These are phyloP conservation scores for Bergia puertoricense DNA, from an alignment of 92 coral and sea anemone genomes.

Conservation along the genomic window DNA sequence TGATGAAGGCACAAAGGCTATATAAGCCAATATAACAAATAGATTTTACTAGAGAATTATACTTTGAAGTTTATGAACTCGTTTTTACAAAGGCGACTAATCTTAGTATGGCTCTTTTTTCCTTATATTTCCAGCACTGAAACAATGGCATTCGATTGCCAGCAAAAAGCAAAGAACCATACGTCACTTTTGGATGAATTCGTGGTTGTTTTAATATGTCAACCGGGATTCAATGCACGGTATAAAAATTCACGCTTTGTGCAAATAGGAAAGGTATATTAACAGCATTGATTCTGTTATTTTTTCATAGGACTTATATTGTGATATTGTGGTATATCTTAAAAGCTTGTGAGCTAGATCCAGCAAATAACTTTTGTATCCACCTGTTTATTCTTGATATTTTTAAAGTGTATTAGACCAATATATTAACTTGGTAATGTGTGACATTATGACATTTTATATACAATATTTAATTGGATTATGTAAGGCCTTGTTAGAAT, in stretches of 20 bases:
- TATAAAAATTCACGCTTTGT: not conserved
- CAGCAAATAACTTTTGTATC: too few relatives aligned
- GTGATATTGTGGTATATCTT: not conserved
- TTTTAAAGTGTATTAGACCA: too few relatives aligned
- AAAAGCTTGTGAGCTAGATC: not conserved
- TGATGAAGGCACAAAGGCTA: constrained; percentile 30
- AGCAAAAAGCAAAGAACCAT: not conserved
- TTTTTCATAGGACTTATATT: not conserved
- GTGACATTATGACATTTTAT: too few relatives aligned
- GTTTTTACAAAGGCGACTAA: not conserved
- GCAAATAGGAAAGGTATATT: not conserved
- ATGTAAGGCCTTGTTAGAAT: too few relatives aligned
- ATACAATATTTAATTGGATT: too few relatives aligned
- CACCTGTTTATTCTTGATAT: not conserved
- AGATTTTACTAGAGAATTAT: not conserved
- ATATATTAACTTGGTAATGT: too few relatives aligned
- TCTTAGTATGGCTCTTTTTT: not conserved
- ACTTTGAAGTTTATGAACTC: not conserved
- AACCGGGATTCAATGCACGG: not conserved
- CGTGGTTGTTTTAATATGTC: not conserved
- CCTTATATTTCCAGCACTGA: not conserved
- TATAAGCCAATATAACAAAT: not conserved
- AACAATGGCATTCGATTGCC: not conserved
- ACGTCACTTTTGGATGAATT: not conserved
- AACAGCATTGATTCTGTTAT: not conserved